Evolutionary conservation across 1,140 invertebrate species (phyloP).

Genomic region (Rhagoletis pomonella): DNA sequence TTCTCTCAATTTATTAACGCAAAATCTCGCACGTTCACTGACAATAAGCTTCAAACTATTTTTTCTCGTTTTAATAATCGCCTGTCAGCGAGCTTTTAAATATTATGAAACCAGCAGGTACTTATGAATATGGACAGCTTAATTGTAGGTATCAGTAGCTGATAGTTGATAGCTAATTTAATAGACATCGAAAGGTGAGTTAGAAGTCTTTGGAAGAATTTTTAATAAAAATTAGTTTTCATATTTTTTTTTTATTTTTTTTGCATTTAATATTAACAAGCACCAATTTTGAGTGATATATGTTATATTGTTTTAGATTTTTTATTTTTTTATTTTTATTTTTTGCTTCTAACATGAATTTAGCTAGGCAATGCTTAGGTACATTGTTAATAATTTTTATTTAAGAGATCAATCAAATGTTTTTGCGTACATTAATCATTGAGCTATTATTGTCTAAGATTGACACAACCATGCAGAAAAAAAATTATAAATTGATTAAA

Average conservation of each 20-base stretch:
- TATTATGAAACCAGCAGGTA: background rate
- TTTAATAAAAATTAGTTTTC: too few species aligned
- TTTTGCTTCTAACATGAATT: too few species aligned
- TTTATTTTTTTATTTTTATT: too few species aligned
- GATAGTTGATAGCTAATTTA: background rate
- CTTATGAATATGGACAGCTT: background rate
- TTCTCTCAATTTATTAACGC: too few species aligned
- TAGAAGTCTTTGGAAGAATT: background rate
- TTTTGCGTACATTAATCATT: slow-evolving; percentile 9
- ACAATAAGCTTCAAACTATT: too few species aligned
- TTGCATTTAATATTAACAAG: too few species aligned
- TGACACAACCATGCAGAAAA: background rate
- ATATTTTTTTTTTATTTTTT: too few species aligned
- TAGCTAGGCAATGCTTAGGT: too few species aligned
- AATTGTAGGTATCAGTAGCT: slow-evolving; percentile 23
- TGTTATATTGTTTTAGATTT: background rate
- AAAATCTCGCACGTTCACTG: too few species aligned
- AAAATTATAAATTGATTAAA: too few species aligned
- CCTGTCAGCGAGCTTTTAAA: slow-evolving; percentile 17
- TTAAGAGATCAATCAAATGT: slow-evolving; percentile 5
- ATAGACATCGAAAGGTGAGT: background rate
- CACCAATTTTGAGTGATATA: background rate
- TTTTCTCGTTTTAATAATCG: background rate
- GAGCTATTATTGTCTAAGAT: background rate
- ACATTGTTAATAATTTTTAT: too few species aligned